Base-by-base conservation (phyloP, 2,113 vertebrate genomes). In the Psophia crepitans region DNA sequence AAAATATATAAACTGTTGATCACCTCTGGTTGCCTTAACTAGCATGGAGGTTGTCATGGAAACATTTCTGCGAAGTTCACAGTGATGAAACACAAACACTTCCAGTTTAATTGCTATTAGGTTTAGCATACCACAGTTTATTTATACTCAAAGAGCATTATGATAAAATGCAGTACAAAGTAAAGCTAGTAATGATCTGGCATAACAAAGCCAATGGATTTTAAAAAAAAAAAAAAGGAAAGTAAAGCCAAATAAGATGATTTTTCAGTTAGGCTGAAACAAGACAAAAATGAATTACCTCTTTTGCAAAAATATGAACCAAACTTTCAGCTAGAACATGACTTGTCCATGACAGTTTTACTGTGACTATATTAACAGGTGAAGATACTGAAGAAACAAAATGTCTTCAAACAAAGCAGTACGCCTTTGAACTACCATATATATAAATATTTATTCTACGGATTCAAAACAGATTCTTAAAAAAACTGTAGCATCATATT, bases 21-120 rank as follows among this genome's bases (percentile, higher is more conserved):
- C 99, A 99, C 99, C 99, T 99, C 98, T 98, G 98, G 98, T 99
- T 99, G 98, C 98, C 98, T 99, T 99, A 99, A 99, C 99, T 99
- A 99, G 98, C 99, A 99, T 98, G 98, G 98, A 98, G 98, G 99
- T 99, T 99, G 99, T 99, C 99, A 99, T 99, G 99, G 99, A 98
- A 99, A 99, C 99, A 98, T 98, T 98, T 98, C 98, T 98, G 97
- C 89, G 74, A 99, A 99, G 98, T 99, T 99, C 98, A 98, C 98
- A 96, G 98, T 98, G 98, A 99, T 98, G 98, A 98, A 99, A 98
- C 98, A 98, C 98, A 98, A 99, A 99, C 98, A 98, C 97, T 98
- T 98, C 97, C 98, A 98, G 97, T 99, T 98, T 99, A 99, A 99
- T 99, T 99, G 98, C 98, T 98, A 98, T 99, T 98, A 99, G 98